Base-by-base conservation (phyloP, 2,113 vertebrate species). In the Girardinichthys multiradiatus region DNA sequence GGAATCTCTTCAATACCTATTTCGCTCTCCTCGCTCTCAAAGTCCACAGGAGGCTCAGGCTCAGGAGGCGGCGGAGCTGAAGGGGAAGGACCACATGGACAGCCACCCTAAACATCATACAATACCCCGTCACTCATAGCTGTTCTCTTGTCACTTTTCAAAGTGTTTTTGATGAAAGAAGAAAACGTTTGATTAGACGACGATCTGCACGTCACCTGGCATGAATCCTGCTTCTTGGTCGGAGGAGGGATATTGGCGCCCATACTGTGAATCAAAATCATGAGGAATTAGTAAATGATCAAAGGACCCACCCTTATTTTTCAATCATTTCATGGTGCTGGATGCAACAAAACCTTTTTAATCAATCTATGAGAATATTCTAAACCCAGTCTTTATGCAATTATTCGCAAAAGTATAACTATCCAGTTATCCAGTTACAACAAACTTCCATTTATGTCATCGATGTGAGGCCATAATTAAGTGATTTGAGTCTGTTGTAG, bases 21-120 rank as follows among this genome's bases (percentile, higher is more conserved):
- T 64, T 99, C 98, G 57, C 98, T 99, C 88, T 99, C 98, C 72
- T 98, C 97, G 14, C 96, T 99, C 87, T 94, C 92, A 4, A 93
- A 83, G 14, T 76, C 86, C 4, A 86, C 90, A 26, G 94, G 26
- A 54, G 82, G 71, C 61, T 87, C 87, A 65, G 88, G 84, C 45
- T 88, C 88, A 67, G 90, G 75, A 62, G 92, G 66, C 4, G 84
- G 30, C 7, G 89, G 83, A 30, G 88, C 29, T 59, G 83, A 72
- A 0, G 87, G 83, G 0, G 82, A 57, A 68, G 92, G 86, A 21
- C 80, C 92, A 80, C 93, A 94, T 0, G 94, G 93, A 82, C 93
- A 94, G 27, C 92, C 89, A 14, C 93, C 93, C 94, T 95, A 57
- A 39, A 79, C n/a, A 64, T 45, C 39, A 68, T 31, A 79, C 15